Conservation (phyloP, 2,113 vertebrate genomes). For the Mobula hypostoma region DNA sequence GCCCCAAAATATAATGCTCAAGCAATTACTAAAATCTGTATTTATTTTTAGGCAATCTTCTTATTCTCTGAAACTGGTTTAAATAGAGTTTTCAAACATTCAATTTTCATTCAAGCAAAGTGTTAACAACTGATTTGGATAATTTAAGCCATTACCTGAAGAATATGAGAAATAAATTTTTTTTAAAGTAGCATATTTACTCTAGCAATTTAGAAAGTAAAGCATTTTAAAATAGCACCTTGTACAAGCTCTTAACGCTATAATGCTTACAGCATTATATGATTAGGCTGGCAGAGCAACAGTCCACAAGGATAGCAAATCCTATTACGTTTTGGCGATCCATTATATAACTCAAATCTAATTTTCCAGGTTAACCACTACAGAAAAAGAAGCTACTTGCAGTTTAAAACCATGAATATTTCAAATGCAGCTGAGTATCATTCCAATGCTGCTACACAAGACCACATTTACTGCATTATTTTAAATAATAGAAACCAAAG, state of each 20-base stretch:
- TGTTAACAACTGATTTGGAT: not conserved
- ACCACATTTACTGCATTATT: not conserved
- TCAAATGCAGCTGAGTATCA: too few relatives aligned
- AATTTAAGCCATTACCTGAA: not conserved
- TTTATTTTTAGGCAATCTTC: not conserved
- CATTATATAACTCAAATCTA: constrained; percentile 11
- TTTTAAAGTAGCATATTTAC: not conserved
- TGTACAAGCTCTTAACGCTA: not conserved
- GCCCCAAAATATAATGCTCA: not conserved
- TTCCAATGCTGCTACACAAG: not conserved
- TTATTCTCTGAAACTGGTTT: not conserved
- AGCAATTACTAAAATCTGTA: not conserved
- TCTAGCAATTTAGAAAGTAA: not conserved
- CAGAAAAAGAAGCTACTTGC: not conserved
- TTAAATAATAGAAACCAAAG: not conserved
- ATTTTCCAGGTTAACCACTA: not conserved
- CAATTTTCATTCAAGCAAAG: not conserved
- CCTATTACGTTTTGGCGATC: not conserved
- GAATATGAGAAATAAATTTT: not conserved
- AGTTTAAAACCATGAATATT: not conserved
- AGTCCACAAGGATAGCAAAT: constrained; percentile 16
- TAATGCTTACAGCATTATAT: constrained; percentile 13
- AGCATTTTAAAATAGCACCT: not conserved
- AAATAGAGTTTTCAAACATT: not conserved
- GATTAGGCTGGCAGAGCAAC: not conserved